Base-by-base conservation (phyloP, 92 coral and sea anemone genomes). In the Epizoanthus illoricatus region DNA sequence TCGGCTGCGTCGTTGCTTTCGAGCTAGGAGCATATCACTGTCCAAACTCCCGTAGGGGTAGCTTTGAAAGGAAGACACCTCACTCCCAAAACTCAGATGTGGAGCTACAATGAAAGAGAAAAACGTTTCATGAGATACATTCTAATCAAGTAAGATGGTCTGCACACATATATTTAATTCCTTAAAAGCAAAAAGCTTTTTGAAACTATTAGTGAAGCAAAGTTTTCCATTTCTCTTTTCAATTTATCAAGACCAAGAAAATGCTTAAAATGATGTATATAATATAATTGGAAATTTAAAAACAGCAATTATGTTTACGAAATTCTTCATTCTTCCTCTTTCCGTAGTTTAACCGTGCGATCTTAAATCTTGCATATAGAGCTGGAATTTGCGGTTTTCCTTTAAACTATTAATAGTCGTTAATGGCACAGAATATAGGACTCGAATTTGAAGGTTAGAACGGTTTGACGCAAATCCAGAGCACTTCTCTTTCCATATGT, bases 1-100 rank as follows among this genome's bases (percentile, higher is more conserved):
- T 20, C 99, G 92, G 67, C 94, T 92, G 23, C 99, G 96, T 33
- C 99, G 98, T 72, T 94, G 99, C 80, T 97, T 97, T 23, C 95
- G 90, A 54, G 93, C 89, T 62, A 97, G 88, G 73, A 97, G 82
- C 87, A 93, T 91, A 21, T 93, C 97, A 23, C 81, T 87, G 23
- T 93, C 92, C 73, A 89, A 74, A 43, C 84, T 89, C 71, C 92
- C 87, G 66, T 89, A 89, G 8, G 92, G 86, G 85, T 89, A 89
- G 62, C 89, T 89, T 69, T 88, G 92, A 1, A 88, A 89, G 11
- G 87, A 85, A 18, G 92, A 85, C 36, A 81, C 87, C 59, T 85
- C 63, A 2, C 89, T 85, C 52, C 87, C 87, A 28, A 85, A 82
- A 47, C 84, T 88, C 55, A 78, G 60, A 21, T 82, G 89, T 81